These are phyloP conservation scores for Miichthys miiuy DNA, from an alignment of 2,797 vertebrate species.

Conservation along the genomic window DNA sequence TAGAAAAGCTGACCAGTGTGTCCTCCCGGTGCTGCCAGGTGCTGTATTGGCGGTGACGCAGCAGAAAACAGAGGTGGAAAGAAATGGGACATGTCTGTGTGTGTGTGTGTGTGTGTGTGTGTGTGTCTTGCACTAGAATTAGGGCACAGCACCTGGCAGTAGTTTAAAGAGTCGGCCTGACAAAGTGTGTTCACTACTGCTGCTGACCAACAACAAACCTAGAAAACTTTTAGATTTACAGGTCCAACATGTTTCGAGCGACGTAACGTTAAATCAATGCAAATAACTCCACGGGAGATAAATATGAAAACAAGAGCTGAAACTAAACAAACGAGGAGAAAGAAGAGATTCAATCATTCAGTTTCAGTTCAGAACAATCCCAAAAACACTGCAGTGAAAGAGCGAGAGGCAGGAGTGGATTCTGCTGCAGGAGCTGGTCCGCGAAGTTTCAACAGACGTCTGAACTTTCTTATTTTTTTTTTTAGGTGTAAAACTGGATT, in stretches of 20 bases:
- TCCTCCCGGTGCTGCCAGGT: constrained; percentile 34
- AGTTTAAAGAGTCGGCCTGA: constrained; percentile 29
- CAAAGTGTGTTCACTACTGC: constrained; percentile 1
- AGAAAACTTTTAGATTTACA: background rate
- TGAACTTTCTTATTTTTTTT: constrained; percentile 7
- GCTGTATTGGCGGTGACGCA: constrained; percentile 23
- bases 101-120: constrained; percentile 19
- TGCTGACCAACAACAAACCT: background rate
- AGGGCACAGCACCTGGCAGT: constrained; percentile 30
- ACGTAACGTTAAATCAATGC: background rate
- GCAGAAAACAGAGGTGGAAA: constrained; percentile 21
- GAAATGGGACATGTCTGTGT: constrained; percentile 15
- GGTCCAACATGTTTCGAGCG: background rate
- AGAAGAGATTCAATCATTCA: background rate
- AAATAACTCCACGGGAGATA: background rate
- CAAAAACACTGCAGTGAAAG: no score
- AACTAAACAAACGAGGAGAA: background rate
- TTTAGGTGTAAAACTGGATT: constrained; percentile 52
- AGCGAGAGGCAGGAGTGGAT: background rate
- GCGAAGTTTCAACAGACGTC: constrained; percentile 31
- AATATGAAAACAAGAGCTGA: background rate
- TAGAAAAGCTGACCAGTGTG: constrained; percentile 34
- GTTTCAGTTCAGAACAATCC: no score
- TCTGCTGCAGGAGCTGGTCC: constrained; percentile 7
- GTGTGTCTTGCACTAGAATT: constrained; percentile 21